Percentiles rank a stretch among this genome's conserved stretches.
phyloP scores from a whole-genome alignment of 2,888 invertebrate genomes.

The Tachina lurida region DNA sequence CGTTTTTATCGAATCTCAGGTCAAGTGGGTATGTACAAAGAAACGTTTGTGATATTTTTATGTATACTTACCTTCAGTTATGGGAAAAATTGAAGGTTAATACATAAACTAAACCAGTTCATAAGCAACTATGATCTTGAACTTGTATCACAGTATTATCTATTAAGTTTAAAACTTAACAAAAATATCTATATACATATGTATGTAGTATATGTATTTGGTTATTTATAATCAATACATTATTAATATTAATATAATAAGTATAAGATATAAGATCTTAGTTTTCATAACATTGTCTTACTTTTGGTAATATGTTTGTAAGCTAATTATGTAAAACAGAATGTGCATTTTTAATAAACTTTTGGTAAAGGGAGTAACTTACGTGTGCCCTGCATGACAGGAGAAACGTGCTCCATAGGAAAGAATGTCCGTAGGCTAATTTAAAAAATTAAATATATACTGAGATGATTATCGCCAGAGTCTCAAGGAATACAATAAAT shows the following conservation, averaged over 20 bases:
- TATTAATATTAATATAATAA: background rate
- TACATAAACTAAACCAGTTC: too few species aligned
- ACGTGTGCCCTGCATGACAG: too few species aligned
- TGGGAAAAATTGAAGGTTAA: too few species aligned
- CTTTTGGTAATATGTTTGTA: background rate
- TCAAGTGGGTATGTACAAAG: too few species aligned
- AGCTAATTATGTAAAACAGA: background rate
- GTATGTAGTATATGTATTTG: background rate
- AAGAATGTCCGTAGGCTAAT: too few species aligned
- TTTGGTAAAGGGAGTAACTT: background rate
- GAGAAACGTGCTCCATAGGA: too few species aligned
- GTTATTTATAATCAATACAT: background rate
- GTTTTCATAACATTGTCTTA: background rate
- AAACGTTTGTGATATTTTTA: too few species aligned
- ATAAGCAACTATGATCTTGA: conserved; percentile 49
- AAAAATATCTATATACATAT: background rate
- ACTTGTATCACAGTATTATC: conserved; percentile 40
- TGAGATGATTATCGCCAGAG: too few species aligned
- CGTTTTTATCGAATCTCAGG: too few species aligned
- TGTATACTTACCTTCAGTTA: too few species aligned
- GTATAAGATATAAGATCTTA: background rate
- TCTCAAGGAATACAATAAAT: too few species aligned
- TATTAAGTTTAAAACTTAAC: background rate
- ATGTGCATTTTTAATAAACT: background rate
- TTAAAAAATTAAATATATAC: too few species aligned